Conservation (phyloP, 2,888 invertebrate species). For the Caenorhabditis imperialis region DNA sequence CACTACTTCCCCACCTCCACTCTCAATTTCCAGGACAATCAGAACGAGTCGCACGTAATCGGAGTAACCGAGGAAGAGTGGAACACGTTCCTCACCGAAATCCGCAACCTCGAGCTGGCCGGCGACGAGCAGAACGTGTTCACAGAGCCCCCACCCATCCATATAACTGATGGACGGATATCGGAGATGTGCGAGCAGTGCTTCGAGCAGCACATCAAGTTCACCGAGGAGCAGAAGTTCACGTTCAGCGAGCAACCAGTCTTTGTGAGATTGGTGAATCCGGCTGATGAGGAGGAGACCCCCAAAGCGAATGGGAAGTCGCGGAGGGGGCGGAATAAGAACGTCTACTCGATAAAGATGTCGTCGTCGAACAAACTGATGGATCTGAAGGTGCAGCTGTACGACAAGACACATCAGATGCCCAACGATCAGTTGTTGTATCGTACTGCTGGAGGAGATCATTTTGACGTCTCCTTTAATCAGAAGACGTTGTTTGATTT, state of each 20-base stretch:
- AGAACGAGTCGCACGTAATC: constrained; percentile 44
- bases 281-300: constrained; percentile 28
- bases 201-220: constrained; percentile 39
- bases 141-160: constrained; percentile 9
- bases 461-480: constrained; percentile 49
- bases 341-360: constrained; percentile 52
- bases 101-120: constrained; percentile 28
- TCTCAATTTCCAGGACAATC: constrained; percentile 19
- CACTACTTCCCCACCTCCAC: too few relatives aligned
- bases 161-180: constrained; percentile 29
- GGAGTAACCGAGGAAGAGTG: constrained; percentile 58
- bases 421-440: constrained; percentile 64
- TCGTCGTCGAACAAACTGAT: constrained; percentile 63
- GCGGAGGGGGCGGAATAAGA: constrained; percentile 35
- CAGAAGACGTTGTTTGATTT: constrained; percentile 68
- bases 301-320: constrained; percentile 35
- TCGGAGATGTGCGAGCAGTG: constrained; percentile 56
- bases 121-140: constrained; percentile 21
- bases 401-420: constrained; percentile 58
- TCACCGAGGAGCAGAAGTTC: constrained; percentile 44
- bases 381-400: constrained; percentile 71
- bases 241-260: constrained; percentile 58
- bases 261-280: constrained; percentile 70
- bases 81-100: constrained; percentile 41
- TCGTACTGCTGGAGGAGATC: constrained; percentile 43